Percentiles rank a stretch among this genome's conserved stretches.
phyloP scores from a whole-genome alignment of 2,797 vertebrate species.

The Lophotriccus pileatus region DNA sequence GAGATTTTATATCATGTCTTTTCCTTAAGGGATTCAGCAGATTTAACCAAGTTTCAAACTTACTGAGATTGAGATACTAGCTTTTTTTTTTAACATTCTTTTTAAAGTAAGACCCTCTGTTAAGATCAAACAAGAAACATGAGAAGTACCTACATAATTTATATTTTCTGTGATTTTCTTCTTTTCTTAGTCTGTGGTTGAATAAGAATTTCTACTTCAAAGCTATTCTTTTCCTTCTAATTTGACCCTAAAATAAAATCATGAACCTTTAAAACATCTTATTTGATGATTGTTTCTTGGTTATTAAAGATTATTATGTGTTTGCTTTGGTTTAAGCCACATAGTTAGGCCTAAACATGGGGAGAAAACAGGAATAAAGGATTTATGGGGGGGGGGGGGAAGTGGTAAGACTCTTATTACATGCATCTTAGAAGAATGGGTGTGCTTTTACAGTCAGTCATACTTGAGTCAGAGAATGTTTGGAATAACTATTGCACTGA shows the following conservation, averaged over 20 bases:
- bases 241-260: neutral
- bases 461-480: neutral
- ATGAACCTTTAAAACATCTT: neutral
- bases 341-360: neutral
- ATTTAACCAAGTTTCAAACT: neutral
- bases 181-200: neutral
- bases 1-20: neutral
- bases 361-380: neutral
- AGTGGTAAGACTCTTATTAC: fast-evolving
- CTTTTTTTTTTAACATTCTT: neutral
- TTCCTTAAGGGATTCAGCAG: neutral
- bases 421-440: neutral
- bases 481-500: neutral
- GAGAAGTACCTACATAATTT: neutral
- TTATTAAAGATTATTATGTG: neutral
- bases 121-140: neutral
- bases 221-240: neutral
- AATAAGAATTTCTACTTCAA: neutral
- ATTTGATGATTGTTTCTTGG: neutral
- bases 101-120: neutral
- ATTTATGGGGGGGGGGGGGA: neutral
- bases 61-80: neutral
- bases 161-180: neutral
- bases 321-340: neutral
- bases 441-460: neutral